Evolutionary conservation across 2,888 invertebrate species (phyloP).

Genomic region (Agrotis clavis): DNA sequence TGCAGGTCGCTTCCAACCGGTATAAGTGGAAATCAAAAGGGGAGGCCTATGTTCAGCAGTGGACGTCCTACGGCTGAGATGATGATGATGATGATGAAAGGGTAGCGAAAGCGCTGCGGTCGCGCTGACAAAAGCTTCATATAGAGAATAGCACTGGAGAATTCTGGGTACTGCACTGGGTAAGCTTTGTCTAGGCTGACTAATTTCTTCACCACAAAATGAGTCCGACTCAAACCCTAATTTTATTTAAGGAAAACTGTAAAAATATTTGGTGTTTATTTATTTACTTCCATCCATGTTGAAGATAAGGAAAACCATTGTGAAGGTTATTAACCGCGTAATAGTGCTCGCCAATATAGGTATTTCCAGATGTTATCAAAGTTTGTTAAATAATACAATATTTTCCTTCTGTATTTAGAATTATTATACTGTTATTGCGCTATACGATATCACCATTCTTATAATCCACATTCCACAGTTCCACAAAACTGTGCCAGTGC

Average conservation of each 20-base stretch:
- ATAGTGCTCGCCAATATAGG: background rate
- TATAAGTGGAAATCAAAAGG: no score
- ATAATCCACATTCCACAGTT: constrained; percentile 9
- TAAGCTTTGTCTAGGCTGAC: background rate
- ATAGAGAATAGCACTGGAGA: no score
- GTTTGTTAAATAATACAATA: background rate
- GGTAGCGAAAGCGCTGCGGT: no score
- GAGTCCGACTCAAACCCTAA: background rate
- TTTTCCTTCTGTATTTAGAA: constrained; percentile 8
- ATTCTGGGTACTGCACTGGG: no score
- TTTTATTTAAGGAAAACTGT: background rate
- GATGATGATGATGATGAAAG: no score
- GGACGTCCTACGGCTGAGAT: no score
- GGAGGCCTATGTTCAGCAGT: no score
- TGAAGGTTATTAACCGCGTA: constrained; percentile 3
- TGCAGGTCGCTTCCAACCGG: no score
- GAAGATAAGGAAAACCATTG: constrained; percentile 1
- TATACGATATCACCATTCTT: background rate
- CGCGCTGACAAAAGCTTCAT: no score
- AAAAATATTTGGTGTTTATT: background rate
- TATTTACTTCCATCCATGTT: background rate
- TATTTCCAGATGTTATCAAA: background rate
- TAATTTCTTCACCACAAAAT: background rate
- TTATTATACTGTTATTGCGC: background rate
- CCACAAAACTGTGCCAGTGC: constrained; percentile 17